Base-by-base conservation (phyloP, 2,888 invertebrate genomes). In the Agrochola macilenta region DNA sequence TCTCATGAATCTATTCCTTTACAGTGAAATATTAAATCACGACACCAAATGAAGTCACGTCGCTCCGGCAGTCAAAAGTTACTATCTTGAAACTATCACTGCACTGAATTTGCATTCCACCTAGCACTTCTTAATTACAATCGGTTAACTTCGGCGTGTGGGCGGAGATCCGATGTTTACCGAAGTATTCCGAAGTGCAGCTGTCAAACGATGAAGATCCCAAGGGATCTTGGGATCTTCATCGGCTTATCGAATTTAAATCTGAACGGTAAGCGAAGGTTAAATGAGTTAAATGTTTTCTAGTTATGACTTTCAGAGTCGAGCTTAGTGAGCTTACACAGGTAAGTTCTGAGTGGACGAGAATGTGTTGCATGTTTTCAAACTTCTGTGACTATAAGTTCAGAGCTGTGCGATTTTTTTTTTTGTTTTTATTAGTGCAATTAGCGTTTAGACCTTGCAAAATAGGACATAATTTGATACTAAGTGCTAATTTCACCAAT, bases 101-200 rank as follows among this genome's bases (percentile, higher is more conserved):
- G 76, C 78, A 74, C 73, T n/a, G 68, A 73, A 81, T 94, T 93
- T 91, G 91, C 92, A 92, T 94, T 91, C 88, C 78, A 82, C 78
- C 68, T 86, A 83, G 84, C 84, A 85, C 86, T 91, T 91, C 90
- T 88, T 93, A 93, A 93, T 94, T 93, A 92, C 89, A 87, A 89
- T 84, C 77, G 79, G 76, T 76, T 80, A 93, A 93, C 90, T 93
- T 92, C 71, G 69, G 52, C 61, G 7, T 52, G 60, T 89, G 23
- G 54, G 70, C 52, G 60, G 74, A 81, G 79, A 69, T 76, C 73
- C 77, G 70, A 80, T 63, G 73, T 66, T 52, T 66, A 9, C 39
- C 75, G 81, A 83, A 61, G 49, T 60, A 43, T 30, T 66, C 66
- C 70, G 70, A 81, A 69, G 61, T 84, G 57, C 17, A 43, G 43